A percentile compares a stretch with the other conserved stretches of the same genome.
These are phyloP conservation scores for Narcine bancroftii DNA, from an alignment of 2,113 vertebrate genomes.

Conservation along the genomic window DNA sequence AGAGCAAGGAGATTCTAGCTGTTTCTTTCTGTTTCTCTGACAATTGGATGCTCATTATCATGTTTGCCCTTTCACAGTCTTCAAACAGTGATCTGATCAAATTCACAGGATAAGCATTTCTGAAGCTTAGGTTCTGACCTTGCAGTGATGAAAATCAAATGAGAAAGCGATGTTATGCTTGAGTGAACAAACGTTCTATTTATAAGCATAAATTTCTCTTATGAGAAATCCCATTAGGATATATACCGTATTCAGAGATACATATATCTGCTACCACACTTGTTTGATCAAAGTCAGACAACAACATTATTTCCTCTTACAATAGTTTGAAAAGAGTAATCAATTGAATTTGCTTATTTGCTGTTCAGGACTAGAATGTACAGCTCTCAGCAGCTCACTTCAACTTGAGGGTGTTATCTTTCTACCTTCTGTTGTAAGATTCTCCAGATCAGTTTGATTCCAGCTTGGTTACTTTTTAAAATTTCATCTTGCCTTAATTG, in stretches of 20 bases:
- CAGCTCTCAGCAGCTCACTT: background rate
- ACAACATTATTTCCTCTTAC: background rate
- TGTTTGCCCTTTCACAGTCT: background rate
- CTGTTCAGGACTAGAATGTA: background rate
- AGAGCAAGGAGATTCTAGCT: background rate
- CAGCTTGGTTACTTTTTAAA: background rate
- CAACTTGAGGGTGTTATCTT: background rate
- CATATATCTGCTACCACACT: background rate
- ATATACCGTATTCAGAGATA: background rate
- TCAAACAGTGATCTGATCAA: background rate
- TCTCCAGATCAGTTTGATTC: background rate
- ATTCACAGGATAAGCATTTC: background rate
- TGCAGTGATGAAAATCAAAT: background rate
- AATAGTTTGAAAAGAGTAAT: background rate
- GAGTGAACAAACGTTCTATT: background rate
- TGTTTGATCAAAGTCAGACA: background rate
- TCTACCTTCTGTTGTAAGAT: background rate
- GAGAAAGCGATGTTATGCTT: background rate
- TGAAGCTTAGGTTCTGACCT: background rate
- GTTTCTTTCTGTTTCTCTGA: background rate
- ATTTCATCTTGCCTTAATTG: background rate
- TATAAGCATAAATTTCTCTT: background rate
- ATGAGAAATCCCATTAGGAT: background rate
- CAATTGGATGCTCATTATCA: background rate
- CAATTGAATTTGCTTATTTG: background rate